These are phyloP conservation scores for Trididemnum clinides DNA, from an alignment of 23 tunicate species.

Conservation along the genomic window DNA sequence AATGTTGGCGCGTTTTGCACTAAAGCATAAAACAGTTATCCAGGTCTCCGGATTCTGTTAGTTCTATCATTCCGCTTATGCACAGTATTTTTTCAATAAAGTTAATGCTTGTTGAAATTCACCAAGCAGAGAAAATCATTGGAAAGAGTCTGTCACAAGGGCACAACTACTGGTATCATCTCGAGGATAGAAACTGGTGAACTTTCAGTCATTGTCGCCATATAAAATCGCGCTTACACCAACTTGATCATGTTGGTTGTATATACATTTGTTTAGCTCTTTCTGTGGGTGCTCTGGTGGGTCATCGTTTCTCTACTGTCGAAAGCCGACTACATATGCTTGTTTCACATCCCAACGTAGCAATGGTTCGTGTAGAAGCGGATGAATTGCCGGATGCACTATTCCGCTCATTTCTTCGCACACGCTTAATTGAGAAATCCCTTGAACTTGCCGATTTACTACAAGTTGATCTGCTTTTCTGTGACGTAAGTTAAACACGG, in stretches of 20 bases:
- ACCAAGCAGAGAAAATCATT: too few relatives aligned
- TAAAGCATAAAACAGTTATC: too few relatives aligned
- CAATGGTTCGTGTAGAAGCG: neutral
- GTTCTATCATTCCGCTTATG: too few relatives aligned
- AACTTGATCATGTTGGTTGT: neutral
- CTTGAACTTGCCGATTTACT: conserved; percentile 54
- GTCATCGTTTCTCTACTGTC: conserved; percentile 49
- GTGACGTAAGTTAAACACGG: conserved; percentile 68
- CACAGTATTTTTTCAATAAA: too few relatives aligned
- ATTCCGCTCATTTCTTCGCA: conserved; percentile 45
- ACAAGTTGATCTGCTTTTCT: conserved; percentile 73
- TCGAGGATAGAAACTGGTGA: too few relatives aligned
- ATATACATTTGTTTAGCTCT: neutral
- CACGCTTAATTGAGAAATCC: conserved; percentile 52
- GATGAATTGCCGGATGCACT: conserved; percentile 60
- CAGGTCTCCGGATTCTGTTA: too few relatives aligned
- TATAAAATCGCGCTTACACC: neutral
- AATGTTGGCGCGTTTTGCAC: too few relatives aligned
- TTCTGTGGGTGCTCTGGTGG: conserved; percentile 52
- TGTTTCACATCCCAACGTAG: neutral
- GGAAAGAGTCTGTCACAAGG: too few relatives aligned
- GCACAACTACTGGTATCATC: too few relatives aligned
- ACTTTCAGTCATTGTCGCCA: neutral
- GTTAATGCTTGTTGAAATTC: too few relatives aligned
- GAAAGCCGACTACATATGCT: conserved; percentile 42